Percentiles rank a stretch among this genome's conserved stretches.
Conservation (phyloP, 2,888 invertebrate genomes). For the Lomographa bimaculata region DNA sequence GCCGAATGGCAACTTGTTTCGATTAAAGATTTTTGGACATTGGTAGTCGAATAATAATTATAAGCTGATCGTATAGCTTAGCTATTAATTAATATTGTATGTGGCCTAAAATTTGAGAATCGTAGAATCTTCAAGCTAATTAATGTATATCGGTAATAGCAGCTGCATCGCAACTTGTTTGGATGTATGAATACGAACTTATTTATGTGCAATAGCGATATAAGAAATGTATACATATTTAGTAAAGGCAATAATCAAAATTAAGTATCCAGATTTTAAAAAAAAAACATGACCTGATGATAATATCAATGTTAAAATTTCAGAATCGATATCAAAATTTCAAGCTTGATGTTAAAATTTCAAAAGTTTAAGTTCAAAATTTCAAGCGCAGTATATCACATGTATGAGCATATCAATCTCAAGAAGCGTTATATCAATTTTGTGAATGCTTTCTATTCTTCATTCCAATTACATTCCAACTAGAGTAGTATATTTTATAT, state of each 20-base stretch:
- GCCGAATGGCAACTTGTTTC: not conserved
- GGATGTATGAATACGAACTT: no score
- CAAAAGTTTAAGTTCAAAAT: not conserved
- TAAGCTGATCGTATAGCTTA: slow-evolving; percentile 11
- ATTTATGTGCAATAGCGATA: no score
- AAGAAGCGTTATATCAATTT: slow-evolving; percentile 29
- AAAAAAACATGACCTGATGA: no score
- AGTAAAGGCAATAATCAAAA: no score
- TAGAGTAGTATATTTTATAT: slow-evolving; percentile 9
- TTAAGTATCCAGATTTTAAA: no score
- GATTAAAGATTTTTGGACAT: not conserved
- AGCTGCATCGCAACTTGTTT: not conserved
- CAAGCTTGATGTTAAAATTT: not conserved
- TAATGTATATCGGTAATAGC: slow-evolving; percentile 1
- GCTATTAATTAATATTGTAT: slow-evolving; percentile 14
- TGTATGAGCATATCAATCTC: slow-evolving; percentile 24
- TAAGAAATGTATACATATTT: no score
- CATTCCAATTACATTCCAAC: slow-evolving; percentile 21
- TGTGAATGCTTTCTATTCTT: not conserved
- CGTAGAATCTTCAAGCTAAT: slow-evolving; percentile 13
- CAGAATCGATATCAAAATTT: no score
- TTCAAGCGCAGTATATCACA: no score
- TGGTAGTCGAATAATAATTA: slow-evolving; percentile 6
- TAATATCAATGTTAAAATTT: no score
- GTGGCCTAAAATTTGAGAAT: slow-evolving; percentile 18